Conservation (phyloP, 2,113 vertebrate genomes). For the Gasterosteus aculeatus region DNA sequence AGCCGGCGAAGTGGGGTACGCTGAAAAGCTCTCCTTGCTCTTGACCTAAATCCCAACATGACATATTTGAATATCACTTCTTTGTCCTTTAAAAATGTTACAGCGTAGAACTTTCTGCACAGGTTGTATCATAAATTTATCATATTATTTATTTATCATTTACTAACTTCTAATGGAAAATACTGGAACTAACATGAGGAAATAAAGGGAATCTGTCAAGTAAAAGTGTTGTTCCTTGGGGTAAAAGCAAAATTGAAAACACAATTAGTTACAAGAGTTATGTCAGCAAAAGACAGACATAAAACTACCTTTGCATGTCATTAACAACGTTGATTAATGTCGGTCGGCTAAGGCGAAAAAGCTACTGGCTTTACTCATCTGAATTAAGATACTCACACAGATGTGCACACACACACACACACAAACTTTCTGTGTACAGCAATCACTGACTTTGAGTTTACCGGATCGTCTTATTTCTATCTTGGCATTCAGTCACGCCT, state of each 20-base stretch:
- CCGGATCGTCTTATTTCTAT: constrained; percentile 38
- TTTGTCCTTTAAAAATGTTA: constrained; percentile 11
- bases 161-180: background rate
- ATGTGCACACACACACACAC: background rate
- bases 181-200: background rate
- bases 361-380: constrained; percentile 17
- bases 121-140: no score
- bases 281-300: constrained; percentile 8
- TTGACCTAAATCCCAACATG: constrained; percentile 39
- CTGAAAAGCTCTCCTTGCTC: constrained; percentile 40
- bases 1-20: constrained; percentile 52
- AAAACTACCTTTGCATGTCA: constrained; percentile 15
- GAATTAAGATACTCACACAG: background rate
- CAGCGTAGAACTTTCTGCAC: background rate
- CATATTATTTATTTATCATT: no score
- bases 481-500: constrained; percentile 46
- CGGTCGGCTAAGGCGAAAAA: constrained; percentile 7
- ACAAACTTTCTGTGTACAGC: constrained; percentile 12
- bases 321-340: constrained; percentile 46
- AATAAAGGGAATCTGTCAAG: background rate
- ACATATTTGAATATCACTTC: constrained; percentile 4
- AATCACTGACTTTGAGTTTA: constrained; percentile 37
- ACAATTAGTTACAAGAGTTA: constrained; percentile 6
- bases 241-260: constrained; percentile 13
- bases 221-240: background rate